Base-by-base conservation (phyloP, 1,140 invertebrate genomes). In the Lepidurus arcticus region DNA sequence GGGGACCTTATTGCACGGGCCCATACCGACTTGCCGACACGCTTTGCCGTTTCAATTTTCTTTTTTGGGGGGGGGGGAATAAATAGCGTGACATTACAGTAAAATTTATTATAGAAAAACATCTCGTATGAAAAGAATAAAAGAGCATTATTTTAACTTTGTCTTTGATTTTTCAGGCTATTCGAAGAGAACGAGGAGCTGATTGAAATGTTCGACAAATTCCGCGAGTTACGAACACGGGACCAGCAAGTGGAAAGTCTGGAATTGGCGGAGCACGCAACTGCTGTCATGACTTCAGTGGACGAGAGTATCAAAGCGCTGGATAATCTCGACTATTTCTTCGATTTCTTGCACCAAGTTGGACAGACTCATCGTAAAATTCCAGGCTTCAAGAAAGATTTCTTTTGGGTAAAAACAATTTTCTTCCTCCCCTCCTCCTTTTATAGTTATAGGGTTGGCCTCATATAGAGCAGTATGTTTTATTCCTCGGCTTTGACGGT, bases 131-230 rank as follows among this genome's bases (percentile, higher is more conserved):
- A 47, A 16, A 16, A n/a, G 9, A 10, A 9, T 16, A 53, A 16
- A 4, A 65, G 13, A 65, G 21, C 45, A 11, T 77, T 77, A 2
- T 34, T 34, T 34, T 34, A 0, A 34, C 34, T n/a, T 21, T 77
- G 6, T 75, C 26, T 9, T 45, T 75, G 73, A 65, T 78, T 76
- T 84, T 85, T 6, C 88, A 96, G 94, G 84, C 87, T 97, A 81
- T 97, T 97, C 84, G 93, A 97, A 84, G 92, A 94, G 79, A 92
- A 96, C 82, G 85, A 88, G 77, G 94, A 96, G 76, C 86, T 96
- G 7, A 86, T 94, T 24, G 86, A 89, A 42, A 89, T 96, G 84
- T 88, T 88, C 81, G 83, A 90, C 75, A 93, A 93, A 85, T 94
- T 96, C 83, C 89, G 90, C 74, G 88, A 92, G 76, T 86, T 93